These are phyloP conservation scores for Odontomachus brunneus DNA, from an alignment of 1,140 invertebrate species.

Conservation along the genomic window DNA sequence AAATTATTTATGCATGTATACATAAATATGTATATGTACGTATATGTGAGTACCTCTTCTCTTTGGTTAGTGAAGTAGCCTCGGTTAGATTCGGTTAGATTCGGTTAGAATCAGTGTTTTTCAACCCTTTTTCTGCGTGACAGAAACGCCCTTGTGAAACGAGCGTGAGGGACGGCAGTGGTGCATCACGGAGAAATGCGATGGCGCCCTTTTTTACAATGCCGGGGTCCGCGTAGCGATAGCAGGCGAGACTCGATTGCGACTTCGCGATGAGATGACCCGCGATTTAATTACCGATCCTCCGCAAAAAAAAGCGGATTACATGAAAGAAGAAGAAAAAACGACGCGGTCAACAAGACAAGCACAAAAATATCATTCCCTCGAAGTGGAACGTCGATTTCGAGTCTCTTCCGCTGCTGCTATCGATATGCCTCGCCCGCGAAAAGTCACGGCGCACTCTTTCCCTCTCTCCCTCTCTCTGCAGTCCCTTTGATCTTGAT, in stretches of 20 bases:
- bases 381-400: background rate
- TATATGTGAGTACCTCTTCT: conserved; percentile 26
- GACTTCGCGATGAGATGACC: background rate
- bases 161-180: background rate
- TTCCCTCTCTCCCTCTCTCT: too few species aligned
- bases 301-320: too few species aligned
- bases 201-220: background rate
- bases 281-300: background rate
- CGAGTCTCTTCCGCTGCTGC: background rate
- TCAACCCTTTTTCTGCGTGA: conserved; percentile 54
- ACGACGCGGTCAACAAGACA: background rate
- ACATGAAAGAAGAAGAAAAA: too few species aligned
- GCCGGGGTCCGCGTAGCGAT: conserved; percentile 14
- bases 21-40: conserved; percentile 2
- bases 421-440: conserved; percentile 24
- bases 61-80: conserved; percentile 51
- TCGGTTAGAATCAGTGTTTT: conserved; percentile 57
- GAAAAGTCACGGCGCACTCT: background rate
- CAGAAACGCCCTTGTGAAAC: background rate
- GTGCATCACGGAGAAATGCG: background rate
- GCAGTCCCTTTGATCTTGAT: conserved; percentile 49
- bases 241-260: background rate
- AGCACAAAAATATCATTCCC: background rate
- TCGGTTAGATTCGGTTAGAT: conserved; percentile 60
- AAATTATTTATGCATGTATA: conserved; percentile 10